Evolutionary conservation across 1,140 invertebrate genomes (phyloP).

Genomic region (Prorops nasuta): DNA sequence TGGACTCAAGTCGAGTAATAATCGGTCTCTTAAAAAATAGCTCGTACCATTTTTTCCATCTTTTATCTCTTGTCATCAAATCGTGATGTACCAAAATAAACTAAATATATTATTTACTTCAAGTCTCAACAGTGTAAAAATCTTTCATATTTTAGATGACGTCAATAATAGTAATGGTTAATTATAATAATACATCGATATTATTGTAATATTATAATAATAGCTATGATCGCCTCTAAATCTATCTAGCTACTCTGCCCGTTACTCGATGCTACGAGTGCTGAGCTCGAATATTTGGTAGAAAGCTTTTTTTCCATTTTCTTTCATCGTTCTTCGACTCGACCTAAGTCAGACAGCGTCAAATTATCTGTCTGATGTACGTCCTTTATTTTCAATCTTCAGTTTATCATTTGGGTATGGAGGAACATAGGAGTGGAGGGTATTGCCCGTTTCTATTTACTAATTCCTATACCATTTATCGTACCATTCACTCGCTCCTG

Average conservation of each 20-base stretch:
- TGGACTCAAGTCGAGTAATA: slow-evolving; percentile 49
- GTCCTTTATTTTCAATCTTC: no score
- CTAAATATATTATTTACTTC: slow-evolving; percentile 58
- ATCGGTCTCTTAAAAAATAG: slow-evolving; percentile 54
- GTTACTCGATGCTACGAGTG: slow-evolving; percentile 14
- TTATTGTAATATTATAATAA: slow-evolving; percentile 55
- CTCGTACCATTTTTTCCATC: slow-evolving; percentile 41
- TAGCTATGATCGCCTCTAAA: slow-evolving; percentile 49
- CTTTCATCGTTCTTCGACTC: slow-evolving; percentile 10
- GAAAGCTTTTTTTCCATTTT: slow-evolving; percentile 44
- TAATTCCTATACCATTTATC: neutral
- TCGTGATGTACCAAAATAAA: slow-evolving; percentile 58
- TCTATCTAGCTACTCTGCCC: slow-evolving; percentile 47
- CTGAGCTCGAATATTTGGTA: slow-evolving; percentile 48
- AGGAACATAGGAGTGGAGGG: slow-evolving; percentile 23
- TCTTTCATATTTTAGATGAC: slow-evolving; percentile 54
- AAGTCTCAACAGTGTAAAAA: slow-evolving; percentile 58
- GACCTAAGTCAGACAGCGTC: slow-evolving; percentile 25
- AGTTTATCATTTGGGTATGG: no score
- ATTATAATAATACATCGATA: slow-evolving; percentile 53
- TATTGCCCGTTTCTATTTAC: neutral
- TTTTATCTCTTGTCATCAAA: slow-evolving; percentile 48
- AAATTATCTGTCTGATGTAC: slow-evolving; percentile 23
- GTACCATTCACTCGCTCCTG: neutral
- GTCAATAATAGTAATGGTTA: slow-evolving; percentile 55